These are phyloP conservation scores for Macropis europaea DNA, from an alignment of 2,888 invertebrate species.

Conservation along the genomic window DNA sequence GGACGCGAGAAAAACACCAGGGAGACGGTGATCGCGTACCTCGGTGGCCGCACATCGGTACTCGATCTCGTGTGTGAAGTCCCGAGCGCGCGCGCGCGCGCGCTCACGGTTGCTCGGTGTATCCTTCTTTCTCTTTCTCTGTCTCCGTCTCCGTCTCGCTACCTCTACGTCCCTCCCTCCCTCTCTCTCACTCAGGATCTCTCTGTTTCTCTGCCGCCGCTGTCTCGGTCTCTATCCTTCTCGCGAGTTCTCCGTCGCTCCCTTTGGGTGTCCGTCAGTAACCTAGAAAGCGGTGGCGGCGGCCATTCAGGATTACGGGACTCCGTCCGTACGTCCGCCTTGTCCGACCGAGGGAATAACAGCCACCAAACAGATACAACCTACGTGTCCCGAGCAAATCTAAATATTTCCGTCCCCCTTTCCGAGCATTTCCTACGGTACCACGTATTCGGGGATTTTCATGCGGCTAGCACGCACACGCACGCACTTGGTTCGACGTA, in stretches of 20 bases:
- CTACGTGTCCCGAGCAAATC: constrained; percentile 19
- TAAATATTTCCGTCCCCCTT: background rate
- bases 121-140: constrained; percentile 14
- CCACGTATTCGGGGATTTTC: constrained; percentile 25
- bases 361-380: constrained; percentile 17
- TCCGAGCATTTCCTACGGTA: background rate
- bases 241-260: constrained; percentile 37
- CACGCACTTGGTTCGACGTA: constrained; percentile 15
- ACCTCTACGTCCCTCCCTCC: constrained; percentile 5
- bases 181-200: constrained; percentile 3
- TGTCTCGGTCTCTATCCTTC: constrained; percentile 6
- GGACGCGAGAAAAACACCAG: constrained; percentile 52
- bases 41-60: constrained; percentile 58
- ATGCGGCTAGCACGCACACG: constrained; percentile 37
- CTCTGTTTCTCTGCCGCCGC: constrained; percentile 3
- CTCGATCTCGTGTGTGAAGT: constrained; percentile 31
- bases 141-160: constrained; percentile 6
- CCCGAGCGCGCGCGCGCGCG: constrained; percentile 34
- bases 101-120: constrained; percentile 41
- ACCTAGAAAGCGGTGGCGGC: constrained; percentile 75
- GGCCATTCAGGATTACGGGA: constrained; percentile 75
- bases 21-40: constrained; percentile 59
- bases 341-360: constrained; percentile 41
- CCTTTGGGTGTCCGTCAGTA: constrained; percentile 72
- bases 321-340: constrained; percentile 63